phyloP scores from a whole-genome alignment of 2,797 vertebrate species.

The Parambassis ranga region DNA sequence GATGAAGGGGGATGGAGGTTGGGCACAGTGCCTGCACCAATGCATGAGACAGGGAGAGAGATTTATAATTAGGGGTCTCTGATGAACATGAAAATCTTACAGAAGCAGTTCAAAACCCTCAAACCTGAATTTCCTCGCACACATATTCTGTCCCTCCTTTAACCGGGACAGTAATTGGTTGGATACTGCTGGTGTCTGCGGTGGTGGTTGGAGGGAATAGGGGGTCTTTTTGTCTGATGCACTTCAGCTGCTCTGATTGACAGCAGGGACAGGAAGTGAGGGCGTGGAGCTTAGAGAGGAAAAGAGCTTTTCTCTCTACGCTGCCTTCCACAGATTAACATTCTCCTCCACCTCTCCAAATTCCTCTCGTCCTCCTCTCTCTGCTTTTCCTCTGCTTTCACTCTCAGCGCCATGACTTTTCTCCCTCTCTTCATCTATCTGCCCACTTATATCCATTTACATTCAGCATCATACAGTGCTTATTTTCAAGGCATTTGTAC shows the following conservation, averaged over 20 bases:
- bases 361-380: slow-evolving; percentile 44
- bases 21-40: slow-evolving; percentile 53
- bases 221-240: slow-evolving; percentile 62
- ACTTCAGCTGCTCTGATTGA: slow-evolving; percentile 69
- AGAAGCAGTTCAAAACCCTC: slow-evolving; percentile 40
- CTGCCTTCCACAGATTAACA: slow-evolving; percentile 73
- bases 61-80: slow-evolving; percentile 67
- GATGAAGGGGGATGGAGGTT: slow-evolving; percentile 49
- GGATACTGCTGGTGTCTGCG: slow-evolving; percentile 34
- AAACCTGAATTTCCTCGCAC: slow-evolving; percentile 3
- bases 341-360: slow-evolving; percentile 68
- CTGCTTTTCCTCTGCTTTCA: slow-evolving; percentile 17
- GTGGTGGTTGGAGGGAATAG: slow-evolving; percentile 13
- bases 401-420: neutral
- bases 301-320: slow-evolving; percentile 68
- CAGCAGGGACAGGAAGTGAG: slow-evolving; percentile 72
- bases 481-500: slow-evolving; percentile 30
- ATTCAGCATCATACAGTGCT: slow-evolving; percentile 23
- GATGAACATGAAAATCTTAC: slow-evolving; percentile 61
- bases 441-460: slow-evolving; percentile 46
- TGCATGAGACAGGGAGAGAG: slow-evolving; percentile 39
- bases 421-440: slow-evolving; percentile 27
- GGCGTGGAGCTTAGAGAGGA: slow-evolving; percentile 62
- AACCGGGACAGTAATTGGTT: slow-evolving; percentile 42
- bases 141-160: neutral